Base-by-base conservation (phyloP, 1,140 invertebrate species). In the Zaprionus inermis region DNA sequence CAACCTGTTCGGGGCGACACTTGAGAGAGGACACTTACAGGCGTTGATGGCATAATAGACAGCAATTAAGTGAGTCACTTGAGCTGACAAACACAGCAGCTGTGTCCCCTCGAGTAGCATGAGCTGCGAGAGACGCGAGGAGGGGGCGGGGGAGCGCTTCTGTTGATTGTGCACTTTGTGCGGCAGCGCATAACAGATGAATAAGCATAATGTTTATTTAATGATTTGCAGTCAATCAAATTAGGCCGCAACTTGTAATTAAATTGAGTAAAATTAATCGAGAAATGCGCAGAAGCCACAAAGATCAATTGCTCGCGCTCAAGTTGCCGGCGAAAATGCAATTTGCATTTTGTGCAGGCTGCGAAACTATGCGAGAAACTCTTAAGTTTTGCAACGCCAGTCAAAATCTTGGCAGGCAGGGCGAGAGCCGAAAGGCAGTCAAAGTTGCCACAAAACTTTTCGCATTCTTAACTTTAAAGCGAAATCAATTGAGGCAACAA, bases 11-110 rank as follows among this genome's bases (percentile, higher is more conserved):
- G 56, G 38, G 22, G 28, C 51, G 80, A 56, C 78, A 81, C 80
- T 84, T 78, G 74, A 88, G 65, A 16, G 38, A 73, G 74, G 59
- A 78, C 80, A 79, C 82, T 78, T 60, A 55, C 68, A 76, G 75
- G 84, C 84, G 84, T 89, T 89, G 84, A 84, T 89, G 84, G 78
- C 84, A 81, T 89, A 89, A 89, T 89, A 84, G 84, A 89, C 84
- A 78, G 84, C 84, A 89, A 89, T 89, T 89, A 89, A 84, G 68
- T 78, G 84, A 79, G 71, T 66, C 78, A 79, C 84, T 88, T 72
- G 61, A 89, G 84, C 68, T 76, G 79, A 73, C 84, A 83, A 79
- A 76, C 78, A 68, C 80, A 83, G 56, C 38, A 44, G 38, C 38
- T 16, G 38, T 16, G n/a, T 44, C 38, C n/a, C 38, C 3, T 44